phyloP scores from a whole-genome alignment of 2,888 invertebrate species.

The Lordiphosa andalusiaca region DNA sequence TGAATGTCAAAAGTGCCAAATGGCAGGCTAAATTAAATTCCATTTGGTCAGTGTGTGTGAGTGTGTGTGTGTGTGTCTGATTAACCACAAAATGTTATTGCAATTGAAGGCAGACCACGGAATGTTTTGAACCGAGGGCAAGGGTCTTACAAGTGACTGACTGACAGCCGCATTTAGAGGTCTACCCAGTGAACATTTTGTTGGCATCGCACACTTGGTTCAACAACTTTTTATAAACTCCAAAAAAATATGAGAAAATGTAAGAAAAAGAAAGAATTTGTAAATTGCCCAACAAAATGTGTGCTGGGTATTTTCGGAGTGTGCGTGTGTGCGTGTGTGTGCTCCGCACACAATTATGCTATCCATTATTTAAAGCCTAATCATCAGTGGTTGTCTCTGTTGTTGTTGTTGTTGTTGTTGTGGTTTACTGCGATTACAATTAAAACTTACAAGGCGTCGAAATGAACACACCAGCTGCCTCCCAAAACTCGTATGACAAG shows the following conservation, averaged over 20 bases:
- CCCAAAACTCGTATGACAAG: slow-evolving; percentile 35
- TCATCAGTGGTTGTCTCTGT: slow-evolving; percentile 44
- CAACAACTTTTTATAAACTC: too few species aligned
- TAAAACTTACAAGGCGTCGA: slow-evolving; percentile 71
- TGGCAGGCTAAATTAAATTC: slow-evolving; percentile 63
- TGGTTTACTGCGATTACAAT: slow-evolving; percentile 52
- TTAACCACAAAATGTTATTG: slow-evolving; percentile 62
- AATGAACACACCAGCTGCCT: slow-evolving; percentile 51
- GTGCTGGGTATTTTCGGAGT: slow-evolving; percentile 10
- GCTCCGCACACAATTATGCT: slow-evolving; percentile 35
- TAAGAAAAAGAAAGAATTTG: too few species aligned
- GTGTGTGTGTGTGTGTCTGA: slow-evolving; percentile 13
- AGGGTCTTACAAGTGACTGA: slow-evolving; percentile 29
- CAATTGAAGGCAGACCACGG: slow-evolving; percentile 46
- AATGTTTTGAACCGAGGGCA: slow-evolving; percentile 10
- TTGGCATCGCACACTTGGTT: not conserved
- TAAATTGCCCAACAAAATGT: slow-evolving; percentile 10
- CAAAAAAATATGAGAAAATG: too few species aligned
- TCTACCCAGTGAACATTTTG: not conserved
- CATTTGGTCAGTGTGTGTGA: slow-evolving; percentile 35
- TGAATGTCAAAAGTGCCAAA: slow-evolving; percentile 1
- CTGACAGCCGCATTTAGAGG: slow-evolving; percentile 44
- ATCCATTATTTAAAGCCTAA: slow-evolving; percentile 71
- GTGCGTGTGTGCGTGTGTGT: not conserved
- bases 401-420: slow-evolving; percentile 11